Percentiles rank a stretch among this genome's conserved stretches.
Conservation (phyloP, 2,888 invertebrate genomes). For the Boloria selene region DNA sequence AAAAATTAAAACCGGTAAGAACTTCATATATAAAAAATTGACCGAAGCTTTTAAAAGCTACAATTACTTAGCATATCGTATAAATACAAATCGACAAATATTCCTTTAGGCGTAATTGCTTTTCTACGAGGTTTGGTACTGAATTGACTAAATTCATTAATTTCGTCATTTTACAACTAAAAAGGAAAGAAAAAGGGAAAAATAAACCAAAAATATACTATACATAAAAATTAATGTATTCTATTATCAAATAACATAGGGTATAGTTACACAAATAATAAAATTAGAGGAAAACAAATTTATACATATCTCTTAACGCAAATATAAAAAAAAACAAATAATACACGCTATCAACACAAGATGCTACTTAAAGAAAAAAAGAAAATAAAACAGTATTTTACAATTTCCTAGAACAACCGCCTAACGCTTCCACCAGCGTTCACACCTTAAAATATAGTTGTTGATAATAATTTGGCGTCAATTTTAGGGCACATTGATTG, state of each 20-base stretch:
- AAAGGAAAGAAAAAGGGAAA: slow-evolving; percentile 54
- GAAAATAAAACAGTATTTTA: slow-evolving; percentile 76
- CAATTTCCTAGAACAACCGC: slow-evolving; percentile 74
- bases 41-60: slow-evolving; percentile 49
- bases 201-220: slow-evolving; percentile 72
- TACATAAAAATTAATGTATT: slow-evolving; percentile 83
- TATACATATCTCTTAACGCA: slow-evolving; percentile 81
- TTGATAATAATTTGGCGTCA: slow-evolving; percentile 72
- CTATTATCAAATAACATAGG: slow-evolving; percentile 81
- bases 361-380: slow-evolving; percentile 64
- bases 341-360: slow-evolving; percentile 79
- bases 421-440: slow-evolving; percentile 60
- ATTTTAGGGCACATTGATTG: slow-evolving; percentile 65
- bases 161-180: slow-evolving; percentile 30
- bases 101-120: slow-evolving; percentile 29
- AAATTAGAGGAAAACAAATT: slow-evolving; percentile 81
- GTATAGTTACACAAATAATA: slow-evolving; percentile 81
- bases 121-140: slow-evolving; percentile 38
- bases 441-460: slow-evolving; percentile 55
- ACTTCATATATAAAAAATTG: slow-evolving; percentile 26
- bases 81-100: slow-evolving; percentile 21
- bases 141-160: slow-evolving; percentile 40
- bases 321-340: slow-evolving; percentile 78
- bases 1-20: not conserved
- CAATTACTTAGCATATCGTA: slow-evolving; percentile 46